Evolutionary conservation across 2,888 invertebrate genomes (phyloP).

Genomic region (Arrhopalites spinosus): DNA sequence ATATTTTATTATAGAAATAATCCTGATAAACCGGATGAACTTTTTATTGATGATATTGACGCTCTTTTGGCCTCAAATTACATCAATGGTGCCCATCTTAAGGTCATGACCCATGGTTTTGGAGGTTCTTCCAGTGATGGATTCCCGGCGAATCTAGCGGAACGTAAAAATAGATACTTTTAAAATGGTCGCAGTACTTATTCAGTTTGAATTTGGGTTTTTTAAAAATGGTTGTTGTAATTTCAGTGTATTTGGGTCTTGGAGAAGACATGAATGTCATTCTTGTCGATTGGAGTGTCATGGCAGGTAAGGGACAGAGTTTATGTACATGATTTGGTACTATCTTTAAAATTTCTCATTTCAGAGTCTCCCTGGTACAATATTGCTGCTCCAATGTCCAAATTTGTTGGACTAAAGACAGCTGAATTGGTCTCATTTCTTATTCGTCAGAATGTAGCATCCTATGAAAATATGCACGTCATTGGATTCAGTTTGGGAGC

Average conservation of each 20-base stretch:
- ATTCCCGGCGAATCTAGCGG: neutral
- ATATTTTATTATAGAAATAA: slow-evolving; percentile 6
- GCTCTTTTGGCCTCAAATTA: slow-evolving; percentile 35
- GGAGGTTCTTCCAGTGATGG: slow-evolving; percentile 38
- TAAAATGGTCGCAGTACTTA: neutral
- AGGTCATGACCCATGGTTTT: slow-evolving; percentile 52
- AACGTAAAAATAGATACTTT: neutral
- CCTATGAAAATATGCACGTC: slow-evolving; percentile 65
- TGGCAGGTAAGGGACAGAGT: too few species aligned
- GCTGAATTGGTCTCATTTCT: slow-evolving; percentile 67
- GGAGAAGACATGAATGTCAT: slow-evolving; percentile 57
- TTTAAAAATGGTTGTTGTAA: neutral
- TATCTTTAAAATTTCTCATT: too few species aligned
- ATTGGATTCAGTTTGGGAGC: slow-evolving; percentile 68
- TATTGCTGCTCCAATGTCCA: slow-evolving; percentile 65
- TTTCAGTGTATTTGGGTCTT: neutral
- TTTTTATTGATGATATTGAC: slow-evolving; percentile 18
- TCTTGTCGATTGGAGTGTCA: slow-evolving; percentile 65
- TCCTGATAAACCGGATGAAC: neutral
- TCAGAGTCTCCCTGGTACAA: slow-evolving; percentile 67
- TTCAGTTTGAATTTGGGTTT: neutral
- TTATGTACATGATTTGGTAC: too few species aligned
- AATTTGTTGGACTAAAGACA: slow-evolving; percentile 67
- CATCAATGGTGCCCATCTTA: slow-evolving; percentile 41
- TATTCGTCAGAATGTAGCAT: slow-evolving; percentile 64